These are phyloP conservation scores for Rosalia funebris DNA, from an alignment of 2,888 invertebrate species.

Conservation along the genomic window DNA sequence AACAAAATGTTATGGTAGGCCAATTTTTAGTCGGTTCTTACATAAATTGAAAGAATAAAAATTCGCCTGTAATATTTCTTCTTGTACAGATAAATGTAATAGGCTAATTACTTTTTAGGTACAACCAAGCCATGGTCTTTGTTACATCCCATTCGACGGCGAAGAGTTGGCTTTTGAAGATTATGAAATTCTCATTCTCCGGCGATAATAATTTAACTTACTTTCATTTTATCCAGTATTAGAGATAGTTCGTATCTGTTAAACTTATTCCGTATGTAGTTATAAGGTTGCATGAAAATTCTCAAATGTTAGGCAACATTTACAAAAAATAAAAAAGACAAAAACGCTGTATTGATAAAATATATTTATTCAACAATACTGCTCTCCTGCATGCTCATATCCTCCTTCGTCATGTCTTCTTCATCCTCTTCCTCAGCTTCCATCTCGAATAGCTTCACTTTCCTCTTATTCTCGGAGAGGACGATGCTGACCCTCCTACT, in stretches of 20 bases:
- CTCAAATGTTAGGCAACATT: not conserved
- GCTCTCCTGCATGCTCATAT: conserved; percentile 46
- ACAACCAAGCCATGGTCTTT: conserved; percentile 45
- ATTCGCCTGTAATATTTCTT: too few relatives aligned
- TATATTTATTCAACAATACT: conserved; percentile 14
- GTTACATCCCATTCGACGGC: conserved; percentile 46
- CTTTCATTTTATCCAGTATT: not conserved
- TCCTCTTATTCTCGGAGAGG: conserved; percentile 79
- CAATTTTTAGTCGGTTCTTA: too few relatives aligned
- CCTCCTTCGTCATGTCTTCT: conserved; percentile 68
- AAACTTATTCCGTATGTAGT: too few relatives aligned
- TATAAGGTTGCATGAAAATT: too few relatives aligned
- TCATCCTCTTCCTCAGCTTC: conserved; percentile 93
- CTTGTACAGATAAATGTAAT: too few relatives aligned
- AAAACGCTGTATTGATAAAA: too few relatives aligned
- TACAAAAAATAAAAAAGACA: too few relatives aligned
- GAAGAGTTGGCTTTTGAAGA: conserved; percentile 38
- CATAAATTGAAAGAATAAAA: too few relatives aligned
- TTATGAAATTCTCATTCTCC: conserved; percentile 41
- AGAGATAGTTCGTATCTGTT: not conserved
- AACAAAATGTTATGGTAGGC: too few relatives aligned
- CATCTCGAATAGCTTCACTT: conserved; percentile 90
- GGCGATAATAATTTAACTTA: conserved; percentile 4
- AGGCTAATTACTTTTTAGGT: too few relatives aligned
- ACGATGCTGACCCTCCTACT: conserved; percentile 86